A percentile compares a stretch with the other conserved stretches of the same genome.
Conservation (phyloP, 2,113 vertebrate genomes). For the Psilopogon haemacephalus region DNA sequence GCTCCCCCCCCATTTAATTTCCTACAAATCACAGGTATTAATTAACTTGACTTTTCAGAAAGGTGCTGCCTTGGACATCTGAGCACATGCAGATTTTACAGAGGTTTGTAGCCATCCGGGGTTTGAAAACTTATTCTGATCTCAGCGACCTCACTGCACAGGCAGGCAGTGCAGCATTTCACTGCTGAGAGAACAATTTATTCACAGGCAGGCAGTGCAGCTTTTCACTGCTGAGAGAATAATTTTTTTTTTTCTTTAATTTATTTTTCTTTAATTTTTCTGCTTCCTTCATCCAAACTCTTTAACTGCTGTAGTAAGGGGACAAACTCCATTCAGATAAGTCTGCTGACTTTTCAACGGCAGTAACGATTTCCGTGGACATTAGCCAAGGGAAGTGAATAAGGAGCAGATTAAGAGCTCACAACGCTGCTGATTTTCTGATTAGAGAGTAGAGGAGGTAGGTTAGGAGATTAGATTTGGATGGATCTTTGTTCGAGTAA, state of each 20-base stretch:
- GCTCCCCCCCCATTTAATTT: conserved; percentile 34
- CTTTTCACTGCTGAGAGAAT: neutral
- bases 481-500: neutral
- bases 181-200: neutral
- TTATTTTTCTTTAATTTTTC: neutral
- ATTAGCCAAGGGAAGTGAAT: neutral
- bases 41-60: conserved; percentile 41
- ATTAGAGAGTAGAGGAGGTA: neutral
- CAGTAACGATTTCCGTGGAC: neutral
- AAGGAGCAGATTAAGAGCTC: neutral
- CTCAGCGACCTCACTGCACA: neutral
- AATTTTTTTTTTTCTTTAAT: too few species aligned
- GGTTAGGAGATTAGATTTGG: neutral
- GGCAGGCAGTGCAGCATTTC: neutral
- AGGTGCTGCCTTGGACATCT: neutral
- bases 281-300: neutral
- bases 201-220: neutral
- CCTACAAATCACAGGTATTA: conserved; percentile 47
- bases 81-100: neutral
- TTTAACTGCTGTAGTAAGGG: neutral
- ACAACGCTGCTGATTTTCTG: neutral
- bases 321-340: neutral
- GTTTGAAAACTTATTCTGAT: neutral
- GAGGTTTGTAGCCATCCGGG: neutral
- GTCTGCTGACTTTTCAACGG: neutral